Conservation (phyloP, 2,113 vertebrate species). For the Dascyllus trimaculatus region DNA sequence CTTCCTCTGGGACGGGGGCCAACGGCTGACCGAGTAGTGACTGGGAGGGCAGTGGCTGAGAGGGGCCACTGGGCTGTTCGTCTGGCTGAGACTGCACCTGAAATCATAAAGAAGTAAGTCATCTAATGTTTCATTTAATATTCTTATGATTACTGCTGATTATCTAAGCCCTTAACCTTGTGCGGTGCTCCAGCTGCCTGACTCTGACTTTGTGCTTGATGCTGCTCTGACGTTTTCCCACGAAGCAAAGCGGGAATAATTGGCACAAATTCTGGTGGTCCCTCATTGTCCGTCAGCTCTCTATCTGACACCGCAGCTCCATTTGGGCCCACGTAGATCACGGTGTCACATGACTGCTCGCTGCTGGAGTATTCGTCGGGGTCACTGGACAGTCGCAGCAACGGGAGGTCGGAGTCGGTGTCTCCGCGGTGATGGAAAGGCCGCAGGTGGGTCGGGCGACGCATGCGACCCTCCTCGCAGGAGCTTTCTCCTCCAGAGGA, state of each 20-base stretch:
- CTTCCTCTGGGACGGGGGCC: constrained; percentile 84
- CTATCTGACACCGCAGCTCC: constrained; percentile 95
- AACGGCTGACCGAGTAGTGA: constrained; percentile 77
- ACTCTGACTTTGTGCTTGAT: constrained; percentile 53
- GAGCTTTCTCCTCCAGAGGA: constrained; percentile 99
- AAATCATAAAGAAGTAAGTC: constrained; percentile 14
- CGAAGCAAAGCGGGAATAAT: constrained; percentile 92
- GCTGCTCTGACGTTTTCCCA: constrained; percentile 71
- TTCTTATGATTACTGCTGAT: not conserved
- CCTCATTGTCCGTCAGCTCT: constrained; percentile 97
- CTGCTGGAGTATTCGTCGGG: constrained; percentile 98
- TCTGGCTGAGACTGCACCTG: constrained; percentile 67
- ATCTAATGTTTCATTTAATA: not conserved
- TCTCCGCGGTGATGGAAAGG: constrained; percentile 91
- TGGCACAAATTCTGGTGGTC: constrained; percentile 96
- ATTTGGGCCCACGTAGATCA: constrained; percentile 97
- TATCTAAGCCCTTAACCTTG: constrained; percentile 52
- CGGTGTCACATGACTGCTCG: constrained; percentile 98
- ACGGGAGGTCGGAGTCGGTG: constrained; percentile 89
- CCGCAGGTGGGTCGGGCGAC: constrained; percentile 94
- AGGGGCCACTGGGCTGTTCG: constrained; percentile 44
- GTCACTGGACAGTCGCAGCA: constrained; percentile 92
- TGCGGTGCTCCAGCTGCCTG: constrained; percentile 56
- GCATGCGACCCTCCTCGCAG: constrained; percentile 97
- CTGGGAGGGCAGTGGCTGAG: constrained; percentile 62